Base-by-base conservation (phyloP, 2,113 vertebrate species). In the Pseudonaja textilis region DNA sequence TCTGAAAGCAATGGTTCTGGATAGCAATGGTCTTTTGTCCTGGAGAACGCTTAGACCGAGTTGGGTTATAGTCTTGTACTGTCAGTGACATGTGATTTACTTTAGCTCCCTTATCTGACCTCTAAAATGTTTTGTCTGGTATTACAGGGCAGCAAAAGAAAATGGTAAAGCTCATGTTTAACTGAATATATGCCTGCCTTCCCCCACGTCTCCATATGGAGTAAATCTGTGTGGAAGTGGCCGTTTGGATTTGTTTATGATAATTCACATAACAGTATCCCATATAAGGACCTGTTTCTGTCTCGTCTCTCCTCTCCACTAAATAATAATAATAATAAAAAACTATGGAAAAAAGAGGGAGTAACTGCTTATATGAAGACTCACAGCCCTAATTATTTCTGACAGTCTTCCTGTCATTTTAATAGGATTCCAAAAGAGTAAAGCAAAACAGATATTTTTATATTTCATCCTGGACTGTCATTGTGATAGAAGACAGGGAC, bases 381-480 rank as follows among this genome's bases (percentile, higher is more conserved):
- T 93, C 94, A 6, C 64, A 93, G 87, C 61, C 88, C 50, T 61
- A 87, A 57, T 94, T 95, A 57, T 56, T 92, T 94, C 50, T 93
- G 90, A 92, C 74, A 90, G 39, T 42, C 95, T 91, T 90, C 93
- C 89, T 94, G 88, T 93, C 55, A 94, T 12, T 93, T 95, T 91
- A 94, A 92, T 94, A 94, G 20, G 42, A 0, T 1, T 93, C 91
- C 94, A 23, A 93, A 85, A 95, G 91, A 90, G 52, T 91, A 93
- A 93, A 89, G 18, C 93, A 93, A 92, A 94, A 0, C 42, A 92
- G n/a, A 4, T 88, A 95, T 90, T 94, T 93, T 89, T 12, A 52
- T 64, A 93, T 54, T 92, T 94, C 91, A 52, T 61, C 34, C 95
- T 89, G 55, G 12, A 22, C 81, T 92, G 81, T 87, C 91, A 69